Conservation (phyloP, 2,888 invertebrate species). For the Drosophila leonis region DNA sequence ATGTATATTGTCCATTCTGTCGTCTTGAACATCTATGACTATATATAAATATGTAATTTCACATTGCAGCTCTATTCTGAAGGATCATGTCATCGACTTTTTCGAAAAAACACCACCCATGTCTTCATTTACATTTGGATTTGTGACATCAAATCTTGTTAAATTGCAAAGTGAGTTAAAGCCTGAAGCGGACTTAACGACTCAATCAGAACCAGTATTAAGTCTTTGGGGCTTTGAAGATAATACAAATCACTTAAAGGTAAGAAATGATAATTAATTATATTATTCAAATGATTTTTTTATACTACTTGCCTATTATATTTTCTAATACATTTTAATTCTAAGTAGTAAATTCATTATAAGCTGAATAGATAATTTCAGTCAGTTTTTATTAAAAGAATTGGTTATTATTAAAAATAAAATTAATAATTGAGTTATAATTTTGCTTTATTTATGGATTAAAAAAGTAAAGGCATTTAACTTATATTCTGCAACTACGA, state of each 20-base stretch:
- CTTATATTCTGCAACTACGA: too few species aligned
- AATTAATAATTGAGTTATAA: too few species aligned
- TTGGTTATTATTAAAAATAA: too few species aligned
- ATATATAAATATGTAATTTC: not conserved
- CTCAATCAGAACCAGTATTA: constrained; percentile 72
- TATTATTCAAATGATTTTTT: not conserved
- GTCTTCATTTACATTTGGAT: constrained; percentile 91
- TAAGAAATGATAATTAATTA: not conserved
- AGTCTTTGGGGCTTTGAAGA: constrained; percentile 85
- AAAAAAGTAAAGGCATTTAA: too few species aligned
- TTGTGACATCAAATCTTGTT: constrained; percentile 89
- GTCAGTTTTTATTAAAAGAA: too few species aligned
- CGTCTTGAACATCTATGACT: not conserved
- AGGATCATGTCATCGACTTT: constrained; percentile 88
- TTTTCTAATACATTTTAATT: too few species aligned
- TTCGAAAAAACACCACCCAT: constrained; percentile 91
- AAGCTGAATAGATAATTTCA: too few species aligned
- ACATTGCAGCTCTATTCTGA: constrained; percentile 61
- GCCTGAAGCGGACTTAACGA: not conserved
- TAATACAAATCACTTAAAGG: constrained; percentile 81
- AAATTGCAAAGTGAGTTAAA: constrained; percentile 37
- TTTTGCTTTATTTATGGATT: too few species aligned
- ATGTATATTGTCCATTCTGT: too few species aligned
- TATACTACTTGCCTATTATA: not conserved
- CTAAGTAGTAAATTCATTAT: too few species aligned